phyloP scores from a whole-genome alignment of 2,888 invertebrate genomes.

The Invenusta paracnida region DNA sequence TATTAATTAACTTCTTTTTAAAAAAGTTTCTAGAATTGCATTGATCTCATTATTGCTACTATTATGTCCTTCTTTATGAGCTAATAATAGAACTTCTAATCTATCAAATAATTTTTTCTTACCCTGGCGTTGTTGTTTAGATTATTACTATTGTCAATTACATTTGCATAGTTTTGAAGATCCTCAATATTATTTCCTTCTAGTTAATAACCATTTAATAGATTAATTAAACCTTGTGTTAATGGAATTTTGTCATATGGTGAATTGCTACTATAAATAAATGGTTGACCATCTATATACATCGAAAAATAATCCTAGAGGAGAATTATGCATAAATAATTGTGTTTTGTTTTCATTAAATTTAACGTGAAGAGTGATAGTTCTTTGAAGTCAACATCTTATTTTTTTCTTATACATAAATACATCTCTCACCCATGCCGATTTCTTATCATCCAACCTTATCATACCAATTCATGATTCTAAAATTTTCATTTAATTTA shows the following conservation, averaged over 20 bases:
- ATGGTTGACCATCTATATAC: neutral
- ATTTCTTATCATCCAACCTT: neutral
- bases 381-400: neutral
- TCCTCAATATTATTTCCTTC: neutral
- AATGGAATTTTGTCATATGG: neutral
- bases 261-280: neutral
- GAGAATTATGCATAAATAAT: neutral
- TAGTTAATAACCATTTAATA: neutral
- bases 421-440: neutral
- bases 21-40: neutral
- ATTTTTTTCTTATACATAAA: neutral
- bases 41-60: neutral
- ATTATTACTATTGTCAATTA: neutral
- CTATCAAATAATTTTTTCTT: neutral
- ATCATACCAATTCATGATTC: neutral
- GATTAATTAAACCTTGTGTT: neutral
- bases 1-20: neutral
- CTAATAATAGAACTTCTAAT: neutral
- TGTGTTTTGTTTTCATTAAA: neutral
- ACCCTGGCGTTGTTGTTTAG: neutral
- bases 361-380: neutral
- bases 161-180: neutral
- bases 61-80: neutral
- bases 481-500: neutral
- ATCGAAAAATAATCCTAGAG: neutral